These are phyloP conservation scores for Cecidostiba fungosa DNA, from an alignment of 2,888 invertebrate species.

Conservation along the genomic window DNA sequence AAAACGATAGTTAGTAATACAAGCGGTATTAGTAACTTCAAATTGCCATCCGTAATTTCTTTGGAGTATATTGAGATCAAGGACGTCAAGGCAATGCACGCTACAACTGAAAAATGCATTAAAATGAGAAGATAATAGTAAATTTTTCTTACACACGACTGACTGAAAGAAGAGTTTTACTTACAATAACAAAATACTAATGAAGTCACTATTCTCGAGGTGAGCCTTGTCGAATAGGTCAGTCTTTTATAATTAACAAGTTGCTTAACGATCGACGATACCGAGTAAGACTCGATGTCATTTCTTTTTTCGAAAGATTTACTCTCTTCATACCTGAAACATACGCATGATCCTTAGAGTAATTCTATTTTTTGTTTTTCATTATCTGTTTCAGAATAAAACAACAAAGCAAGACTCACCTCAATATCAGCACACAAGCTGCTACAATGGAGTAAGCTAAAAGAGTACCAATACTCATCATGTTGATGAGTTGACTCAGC, in stretches of 20 bases:
- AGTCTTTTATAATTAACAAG: constrained; percentile 79
- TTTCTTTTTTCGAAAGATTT: constrained; percentile 77
- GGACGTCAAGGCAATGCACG: constrained; percentile 67
- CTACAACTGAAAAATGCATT: constrained; percentile 65
- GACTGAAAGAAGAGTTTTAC: constrained; percentile 61
- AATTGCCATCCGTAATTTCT: constrained; percentile 67
- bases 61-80: constrained; percentile 65
- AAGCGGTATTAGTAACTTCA: constrained; percentile 63
- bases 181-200: constrained; percentile 80
- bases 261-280: constrained; percentile 72
- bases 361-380: neutral
- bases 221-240: constrained; percentile 79
- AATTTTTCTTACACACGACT: neutral
- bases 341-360: too few relatives aligned
- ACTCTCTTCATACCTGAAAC: constrained; percentile 78
- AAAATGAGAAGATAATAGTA: neutral
- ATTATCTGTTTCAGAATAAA: neutral
- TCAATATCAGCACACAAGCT: constrained; percentile 90
- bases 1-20: constrained; percentile 66
- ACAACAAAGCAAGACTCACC: constrained; percentile 81
- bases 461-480: constrained; percentile 95
- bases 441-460: constrained; percentile 95
- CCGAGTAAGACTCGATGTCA: constrained; percentile 72
- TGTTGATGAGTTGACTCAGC: constrained; percentile 90
- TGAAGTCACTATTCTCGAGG: constrained; percentile 79